These are phyloP conservation scores for Pachycephala philippinensis DNA, from an alignment of 2,113 vertebrate species.

Conservation along the genomic window DNA sequence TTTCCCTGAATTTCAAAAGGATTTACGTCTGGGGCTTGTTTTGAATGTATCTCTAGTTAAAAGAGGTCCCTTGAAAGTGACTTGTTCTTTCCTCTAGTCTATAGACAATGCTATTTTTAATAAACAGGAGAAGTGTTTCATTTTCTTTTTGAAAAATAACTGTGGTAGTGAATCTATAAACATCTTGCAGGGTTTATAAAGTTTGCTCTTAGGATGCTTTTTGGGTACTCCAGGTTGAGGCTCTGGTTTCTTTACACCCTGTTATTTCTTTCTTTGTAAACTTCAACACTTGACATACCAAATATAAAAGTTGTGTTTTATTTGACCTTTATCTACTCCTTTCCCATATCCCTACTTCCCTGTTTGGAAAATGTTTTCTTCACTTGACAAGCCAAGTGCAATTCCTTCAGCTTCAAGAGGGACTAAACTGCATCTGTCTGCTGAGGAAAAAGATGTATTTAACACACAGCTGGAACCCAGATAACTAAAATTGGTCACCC, in stretches of 20 bases:
- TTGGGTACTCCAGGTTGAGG: neutral
- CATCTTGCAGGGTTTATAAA: neutral
- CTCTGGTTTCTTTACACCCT: neutral
- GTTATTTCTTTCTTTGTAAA: neutral
- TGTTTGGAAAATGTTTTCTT: conserved; percentile 6
- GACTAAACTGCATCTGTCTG: neutral
- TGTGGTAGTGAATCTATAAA: neutral
- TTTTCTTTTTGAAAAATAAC: neutral
- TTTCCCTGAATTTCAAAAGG: conserved; percentile 23
- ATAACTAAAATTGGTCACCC: neutral
- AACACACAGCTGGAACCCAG: neutral
- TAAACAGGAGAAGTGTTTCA: neutral
- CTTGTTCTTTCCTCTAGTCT: neutral
- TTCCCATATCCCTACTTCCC: neutral
- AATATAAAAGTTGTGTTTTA: neutral
- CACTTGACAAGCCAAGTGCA: neutral
- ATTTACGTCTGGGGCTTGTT: neutral
- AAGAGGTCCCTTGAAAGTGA: neutral
- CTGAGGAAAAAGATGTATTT: neutral
- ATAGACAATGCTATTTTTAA: neutral
- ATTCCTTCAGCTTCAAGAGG: neutral
- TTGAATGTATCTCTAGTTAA: neutral
- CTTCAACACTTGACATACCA: neutral
- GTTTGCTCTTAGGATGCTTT: neutral
- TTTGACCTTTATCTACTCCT: neutral